Conservation (phyloP, 2,113 vertebrate genomes). For the Pseudopipra pipra region DNA sequence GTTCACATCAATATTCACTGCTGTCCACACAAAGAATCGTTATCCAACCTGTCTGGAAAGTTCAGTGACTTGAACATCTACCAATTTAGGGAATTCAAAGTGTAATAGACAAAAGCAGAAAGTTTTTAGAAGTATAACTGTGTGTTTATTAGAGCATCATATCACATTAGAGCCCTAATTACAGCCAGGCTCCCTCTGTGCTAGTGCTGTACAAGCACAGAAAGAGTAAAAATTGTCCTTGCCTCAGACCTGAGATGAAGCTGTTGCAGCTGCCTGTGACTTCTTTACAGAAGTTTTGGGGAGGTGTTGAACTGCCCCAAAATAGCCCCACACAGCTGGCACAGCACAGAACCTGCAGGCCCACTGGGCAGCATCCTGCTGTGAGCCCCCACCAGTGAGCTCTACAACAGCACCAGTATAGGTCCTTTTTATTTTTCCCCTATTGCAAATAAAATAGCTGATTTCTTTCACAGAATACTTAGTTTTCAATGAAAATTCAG, state of each 20-base stretch:
- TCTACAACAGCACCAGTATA: rapidly evolving
- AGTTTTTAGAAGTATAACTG: not conserved
- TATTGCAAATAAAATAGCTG: not conserved
- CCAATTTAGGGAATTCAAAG: not conserved
- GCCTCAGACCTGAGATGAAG: not conserved
- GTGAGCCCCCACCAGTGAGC: not conserved
- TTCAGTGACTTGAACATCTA: not conserved
- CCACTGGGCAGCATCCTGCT: rapidly evolving
- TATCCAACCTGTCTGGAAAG: not conserved
- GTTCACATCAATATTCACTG: not conserved
- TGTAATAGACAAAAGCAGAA: not conserved
- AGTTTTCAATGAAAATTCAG: not conserved
- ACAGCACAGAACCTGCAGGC: not conserved
- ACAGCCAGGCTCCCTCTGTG: not conserved
- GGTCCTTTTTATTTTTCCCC: not conserved
- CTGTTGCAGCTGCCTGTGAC: not conserved
- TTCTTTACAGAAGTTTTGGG: not conserved
- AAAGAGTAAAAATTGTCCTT: not conserved
- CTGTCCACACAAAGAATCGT: not conserved
- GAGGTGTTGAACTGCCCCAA: not conserved
- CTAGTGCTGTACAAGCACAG: not conserved
- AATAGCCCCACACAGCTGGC: not conserved
- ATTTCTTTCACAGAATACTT: not conserved
- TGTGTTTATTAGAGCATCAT: not conserved
- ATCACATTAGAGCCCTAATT: not conserved